Base-by-base conservation (phyloP, 2,888 invertebrate genomes). In the Perdita meconis region DNA sequence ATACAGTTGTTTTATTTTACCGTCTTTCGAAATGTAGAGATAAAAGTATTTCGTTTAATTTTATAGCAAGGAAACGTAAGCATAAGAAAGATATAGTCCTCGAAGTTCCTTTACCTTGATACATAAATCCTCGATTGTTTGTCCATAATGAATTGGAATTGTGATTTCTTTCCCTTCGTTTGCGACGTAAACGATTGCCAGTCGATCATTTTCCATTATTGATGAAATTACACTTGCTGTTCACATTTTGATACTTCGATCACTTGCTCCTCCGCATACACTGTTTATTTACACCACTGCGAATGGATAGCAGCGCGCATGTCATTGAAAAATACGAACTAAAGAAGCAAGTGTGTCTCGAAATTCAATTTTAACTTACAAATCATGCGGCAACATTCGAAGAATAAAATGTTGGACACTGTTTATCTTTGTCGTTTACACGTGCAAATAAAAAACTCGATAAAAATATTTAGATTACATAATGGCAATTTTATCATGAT, bases 51-150 rank as follows among this genome's bases (percentile, higher is more conserved):
- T 1, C 38, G 36, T 59, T 57, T 75, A 19, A 67, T 16, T 22
- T n/a, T 10, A 51, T 26, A 50, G 56, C 19, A 56, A 50, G 55
- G 22, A 12, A 26, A 22, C 12, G 24, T 12, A 22, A 10, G 10
- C 10, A 22, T 6, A 56, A 30, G 16, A n/a, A 8, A 66, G 40
- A 13, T 10, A 47, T 36, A 51, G 8, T 12, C 19, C 12, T 34
- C 16, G 0, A 36, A 56, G 47, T 19, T 36, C 10, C 2, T 26
- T 44, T 47, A 92, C 92, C 87, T 91, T 89, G n/a, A 91, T 87
- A 66, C 90, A 91, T n/a, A 92, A 80, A 82, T 91, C 90, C 65
- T 92, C 92, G 0, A 88, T 84, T 22, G 90, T 89, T 70, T 84
- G 86, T 57, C 87, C 90, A 22, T 78, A 61, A 1, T 68, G 68